Conservation (phyloP, 2,113 vertebrate genomes). For the Casuarius casuarius region DNA sequence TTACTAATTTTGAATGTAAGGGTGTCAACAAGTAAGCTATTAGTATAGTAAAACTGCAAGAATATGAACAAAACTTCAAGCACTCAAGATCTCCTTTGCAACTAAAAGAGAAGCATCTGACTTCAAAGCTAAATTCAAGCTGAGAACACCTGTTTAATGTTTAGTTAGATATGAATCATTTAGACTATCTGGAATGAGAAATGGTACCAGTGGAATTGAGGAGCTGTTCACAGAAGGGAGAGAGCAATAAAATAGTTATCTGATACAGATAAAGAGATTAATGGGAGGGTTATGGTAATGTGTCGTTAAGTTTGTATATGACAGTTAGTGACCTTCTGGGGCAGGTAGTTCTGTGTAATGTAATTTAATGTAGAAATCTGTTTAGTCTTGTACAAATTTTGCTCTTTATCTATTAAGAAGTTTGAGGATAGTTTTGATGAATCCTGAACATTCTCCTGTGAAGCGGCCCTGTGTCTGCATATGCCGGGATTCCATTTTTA, state of each 20-base stretch:
- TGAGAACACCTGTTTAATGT: neutral
- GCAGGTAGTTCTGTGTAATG: neutral
- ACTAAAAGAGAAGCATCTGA: neutral
- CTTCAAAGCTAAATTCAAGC: neutral
- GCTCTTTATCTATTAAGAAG: neutral
- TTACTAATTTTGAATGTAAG: neutral
- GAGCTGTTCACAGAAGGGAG: neutral
- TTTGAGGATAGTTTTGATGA: neutral
- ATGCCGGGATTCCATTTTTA: neutral
- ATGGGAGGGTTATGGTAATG: neutral
- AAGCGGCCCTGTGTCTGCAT: neutral
- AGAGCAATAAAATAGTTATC: neutral
- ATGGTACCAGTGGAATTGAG: neutral
- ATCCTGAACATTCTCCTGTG: neutral
- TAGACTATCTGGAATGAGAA: neutral
- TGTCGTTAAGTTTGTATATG: neutral
- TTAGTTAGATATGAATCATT: neutral
- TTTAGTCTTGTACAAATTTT: neutral
- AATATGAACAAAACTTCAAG: neutral
- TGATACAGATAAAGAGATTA: neutral
- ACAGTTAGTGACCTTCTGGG: neutral
- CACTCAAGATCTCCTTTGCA: neutral
- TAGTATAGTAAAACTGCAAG: neutral
- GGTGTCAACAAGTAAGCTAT: neutral
- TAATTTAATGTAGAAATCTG: neutral